phyloP scores from a whole-genome alignment of 2,797 vertebrate genomes.

The Mycteria americana region DNA sequence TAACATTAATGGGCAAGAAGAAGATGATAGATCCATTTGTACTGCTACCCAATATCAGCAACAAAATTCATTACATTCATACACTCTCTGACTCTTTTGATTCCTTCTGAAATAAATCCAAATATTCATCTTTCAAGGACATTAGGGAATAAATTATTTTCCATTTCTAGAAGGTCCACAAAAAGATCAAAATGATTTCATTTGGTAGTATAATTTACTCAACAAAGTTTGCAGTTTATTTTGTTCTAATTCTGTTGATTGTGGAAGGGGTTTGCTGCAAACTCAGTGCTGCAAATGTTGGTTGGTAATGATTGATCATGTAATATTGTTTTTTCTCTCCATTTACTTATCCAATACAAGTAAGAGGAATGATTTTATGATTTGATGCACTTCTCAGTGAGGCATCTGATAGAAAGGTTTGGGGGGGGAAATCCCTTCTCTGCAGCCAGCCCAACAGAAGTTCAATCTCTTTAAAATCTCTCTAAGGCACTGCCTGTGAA shows the following conservation, averaged over 20 bases:
- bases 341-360: background rate
- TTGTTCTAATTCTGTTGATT: background rate
- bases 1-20: conserved; percentile 43
- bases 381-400: background rate
- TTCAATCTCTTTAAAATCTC: background rate
- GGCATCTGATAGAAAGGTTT: background rate
- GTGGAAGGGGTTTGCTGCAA: background rate
- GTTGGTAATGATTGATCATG: background rate
- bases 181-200: conserved; percentile 37
- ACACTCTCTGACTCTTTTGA: background rate
- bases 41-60: background rate
- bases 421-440: background rate
- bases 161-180: conserved; percentile 15
- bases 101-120: conserved; percentile 49
- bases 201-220: conserved; percentile 47
- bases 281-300: background rate
- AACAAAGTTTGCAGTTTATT: conserved; percentile 15
- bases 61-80: conserved; percentile 22
- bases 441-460: background rate
- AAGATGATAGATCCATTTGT: conserved; percentile 34
- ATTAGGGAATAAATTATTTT: conserved; percentile 34
- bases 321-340: background rate
- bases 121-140: conserved; percentile 35
- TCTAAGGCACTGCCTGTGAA: background rate
- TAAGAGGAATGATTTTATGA: background rate